These are phyloP conservation scores for Oophaga sylvatica DNA, from an alignment of 2,797 vertebrate species.

Conservation along the genomic window DNA sequence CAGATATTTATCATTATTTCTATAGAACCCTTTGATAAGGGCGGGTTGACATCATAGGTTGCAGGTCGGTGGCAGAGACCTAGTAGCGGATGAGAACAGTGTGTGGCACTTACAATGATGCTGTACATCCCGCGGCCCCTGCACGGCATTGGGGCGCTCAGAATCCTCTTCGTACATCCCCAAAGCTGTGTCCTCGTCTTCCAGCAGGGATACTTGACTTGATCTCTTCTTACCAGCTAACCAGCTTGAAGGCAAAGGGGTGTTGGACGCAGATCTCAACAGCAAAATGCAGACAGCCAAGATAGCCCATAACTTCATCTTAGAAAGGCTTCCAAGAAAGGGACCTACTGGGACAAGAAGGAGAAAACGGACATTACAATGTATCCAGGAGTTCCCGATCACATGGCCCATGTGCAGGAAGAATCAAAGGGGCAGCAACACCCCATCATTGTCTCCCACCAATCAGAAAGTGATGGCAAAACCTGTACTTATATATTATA, in stretches of 20 bases:
- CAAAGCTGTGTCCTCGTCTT: conserved; percentile 68
- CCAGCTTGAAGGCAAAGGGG: conserved; percentile 85
- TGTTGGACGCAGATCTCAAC: conserved; percentile 90
- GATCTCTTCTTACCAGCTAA: conserved; percentile 85
- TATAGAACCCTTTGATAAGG: too few relatives aligned
- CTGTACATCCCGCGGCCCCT: conserved; percentile 26
- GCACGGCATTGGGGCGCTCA: conserved; percentile 29
- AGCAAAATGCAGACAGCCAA: conserved; percentile 98
- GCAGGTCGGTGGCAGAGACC: background rate
- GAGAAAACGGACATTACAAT: background rate
- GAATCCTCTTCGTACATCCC: conserved; percentile 47
- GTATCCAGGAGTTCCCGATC: background rate
- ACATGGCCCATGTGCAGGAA: too few relatives aligned
- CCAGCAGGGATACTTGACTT: conserved; percentile 72
- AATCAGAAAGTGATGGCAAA: too few relatives aligned
- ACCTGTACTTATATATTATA: too few relatives aligned
- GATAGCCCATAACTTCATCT: conserved; percentile 99
- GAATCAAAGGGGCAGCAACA: too few relatives aligned
- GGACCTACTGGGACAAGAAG: conserved; percentile 72
- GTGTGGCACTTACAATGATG: conserved; percentile 33
- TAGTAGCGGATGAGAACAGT: background rate
- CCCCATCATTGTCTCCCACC: too few relatives aligned
- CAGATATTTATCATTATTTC: too few relatives aligned
- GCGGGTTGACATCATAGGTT: too few relatives aligned
- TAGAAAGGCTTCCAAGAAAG: conserved; percentile 94